Percentiles rank a stretch among this genome's conserved stretches.
Evolutionary conservation across 2,113 vertebrate species (phyloP).

Genomic region (Eonycteris spelaea): DNA sequence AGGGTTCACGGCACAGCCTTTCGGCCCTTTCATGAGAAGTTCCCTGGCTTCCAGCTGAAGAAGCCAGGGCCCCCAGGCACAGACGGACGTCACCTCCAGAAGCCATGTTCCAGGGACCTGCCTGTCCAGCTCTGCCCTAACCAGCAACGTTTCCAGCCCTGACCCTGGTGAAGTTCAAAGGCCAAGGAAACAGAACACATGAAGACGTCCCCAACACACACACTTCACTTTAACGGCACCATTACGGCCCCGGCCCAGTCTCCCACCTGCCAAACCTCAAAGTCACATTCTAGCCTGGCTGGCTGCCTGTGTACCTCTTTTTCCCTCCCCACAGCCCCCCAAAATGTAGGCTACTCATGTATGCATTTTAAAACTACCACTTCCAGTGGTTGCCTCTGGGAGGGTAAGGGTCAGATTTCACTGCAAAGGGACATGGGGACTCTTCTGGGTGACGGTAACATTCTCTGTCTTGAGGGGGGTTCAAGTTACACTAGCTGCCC

Average conservation of each 20-base stretch:
- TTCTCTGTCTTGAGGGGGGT: not conserved
- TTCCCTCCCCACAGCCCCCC: not conserved
- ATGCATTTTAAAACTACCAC: not conserved
- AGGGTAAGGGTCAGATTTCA: not conserved
- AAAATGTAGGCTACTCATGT: not conserved
- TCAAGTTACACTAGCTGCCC: not conserved
- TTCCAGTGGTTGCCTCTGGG: not conserved
- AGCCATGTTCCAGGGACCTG: no score
- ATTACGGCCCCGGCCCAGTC: not conserved
- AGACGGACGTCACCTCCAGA: no score
- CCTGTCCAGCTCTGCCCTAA: no score
- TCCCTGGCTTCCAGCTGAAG: not conserved
- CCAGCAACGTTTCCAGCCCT: not conserved
- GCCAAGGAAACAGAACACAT: not conserved
- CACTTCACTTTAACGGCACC: not conserved
- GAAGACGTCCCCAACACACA: not conserved
- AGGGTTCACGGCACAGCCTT: not conserved
- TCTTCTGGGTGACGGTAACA: not conserved
- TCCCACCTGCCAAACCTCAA: not conserved
- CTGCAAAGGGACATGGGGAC: rapidly evolving
- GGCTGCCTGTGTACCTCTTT: not conserved
- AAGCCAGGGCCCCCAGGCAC: no score
- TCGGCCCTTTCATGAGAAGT: not conserved
- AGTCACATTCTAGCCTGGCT: not conserved
- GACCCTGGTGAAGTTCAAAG: not conserved